These are phyloP conservation scores for Tamandua tetradactyla DNA, from an alignment of 2,797 vertebrate species.

Conservation along the genomic window DNA sequence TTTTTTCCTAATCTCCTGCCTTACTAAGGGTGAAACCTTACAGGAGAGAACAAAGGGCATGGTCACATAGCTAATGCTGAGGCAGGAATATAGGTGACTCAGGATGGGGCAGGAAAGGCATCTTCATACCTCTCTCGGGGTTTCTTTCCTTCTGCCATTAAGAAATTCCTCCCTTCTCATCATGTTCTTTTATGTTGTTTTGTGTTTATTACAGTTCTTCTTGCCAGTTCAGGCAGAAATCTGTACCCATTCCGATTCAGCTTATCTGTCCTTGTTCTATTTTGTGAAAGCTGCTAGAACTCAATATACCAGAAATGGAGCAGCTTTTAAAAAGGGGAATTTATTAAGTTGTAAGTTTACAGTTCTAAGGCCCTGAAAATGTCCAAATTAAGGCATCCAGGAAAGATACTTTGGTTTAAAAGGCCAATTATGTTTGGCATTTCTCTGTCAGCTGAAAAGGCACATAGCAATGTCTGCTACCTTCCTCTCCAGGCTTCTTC, in stretches of 20 bases:
- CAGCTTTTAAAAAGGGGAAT: too few species aligned
- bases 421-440: too few species aligned
- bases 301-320: too few species aligned
- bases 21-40: background rate
- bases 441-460: too few species aligned
- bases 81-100: background rate
- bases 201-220: background rate
- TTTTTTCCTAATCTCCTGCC: background rate
- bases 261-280: background rate
- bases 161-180: background rate
- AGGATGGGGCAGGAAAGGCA: background rate
- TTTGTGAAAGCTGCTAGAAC: too few species aligned
- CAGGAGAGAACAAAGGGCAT: background rate
- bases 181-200: background rate
- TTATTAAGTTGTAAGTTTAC: too few species aligned
- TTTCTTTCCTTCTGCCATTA: background rate
- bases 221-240: background rate
- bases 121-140: background rate
- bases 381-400: too few species aligned
- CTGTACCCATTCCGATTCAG: background rate
- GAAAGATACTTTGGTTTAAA: too few species aligned
- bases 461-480: too few species aligned
- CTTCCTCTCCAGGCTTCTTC: too few species aligned
- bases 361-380: too few species aligned
- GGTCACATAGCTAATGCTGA: background rate